phyloP scores from a whole-genome alignment of 2,113 vertebrate genomes.

The Sardina pilchardus region DNA sequence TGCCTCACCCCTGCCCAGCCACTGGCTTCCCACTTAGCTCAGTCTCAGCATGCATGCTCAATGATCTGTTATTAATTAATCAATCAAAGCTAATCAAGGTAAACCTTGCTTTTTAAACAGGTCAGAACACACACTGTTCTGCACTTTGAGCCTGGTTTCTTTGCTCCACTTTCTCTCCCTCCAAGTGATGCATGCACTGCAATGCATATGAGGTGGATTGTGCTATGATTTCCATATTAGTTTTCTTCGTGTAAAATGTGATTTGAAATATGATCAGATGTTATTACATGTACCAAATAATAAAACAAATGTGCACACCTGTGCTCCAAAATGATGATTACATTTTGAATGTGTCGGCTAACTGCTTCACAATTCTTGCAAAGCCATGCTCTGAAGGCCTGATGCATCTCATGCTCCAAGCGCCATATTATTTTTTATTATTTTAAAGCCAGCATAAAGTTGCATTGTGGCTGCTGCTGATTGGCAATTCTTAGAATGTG shows the following conservation, averaged over 20 bases:
- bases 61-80: slow-evolving; percentile 62
- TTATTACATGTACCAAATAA: background rate
- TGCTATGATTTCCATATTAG: background rate
- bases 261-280: background rate
- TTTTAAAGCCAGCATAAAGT: background rate
- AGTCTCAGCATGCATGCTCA: slow-evolving; percentile 54
- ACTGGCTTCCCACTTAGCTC: slow-evolving; percentile 45
- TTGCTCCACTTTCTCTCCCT: slow-evolving; percentile 25
- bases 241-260: background rate
- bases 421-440: background rate
- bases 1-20: slow-evolving; percentile 42
- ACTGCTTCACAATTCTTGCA: background rate
- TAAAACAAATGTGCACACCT: background rate
- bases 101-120: slow-evolving; percentile 55
- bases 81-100: slow-evolving; percentile 59
- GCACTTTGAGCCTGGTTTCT: slow-evolving; percentile 31
- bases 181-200: background rate
- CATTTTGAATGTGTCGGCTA: background rate
- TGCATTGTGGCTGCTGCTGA: background rate
- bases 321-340: no score
- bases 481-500: background rate
- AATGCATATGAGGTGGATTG: background rate
- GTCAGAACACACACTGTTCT: slow-evolving; percentile 58
- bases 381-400: background rate
- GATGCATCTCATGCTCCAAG: background rate